These are phyloP conservation scores for Hemicrepidius hirtus DNA, from an alignment of 2,888 invertebrate genomes.

Conservation along the genomic window DNA sequence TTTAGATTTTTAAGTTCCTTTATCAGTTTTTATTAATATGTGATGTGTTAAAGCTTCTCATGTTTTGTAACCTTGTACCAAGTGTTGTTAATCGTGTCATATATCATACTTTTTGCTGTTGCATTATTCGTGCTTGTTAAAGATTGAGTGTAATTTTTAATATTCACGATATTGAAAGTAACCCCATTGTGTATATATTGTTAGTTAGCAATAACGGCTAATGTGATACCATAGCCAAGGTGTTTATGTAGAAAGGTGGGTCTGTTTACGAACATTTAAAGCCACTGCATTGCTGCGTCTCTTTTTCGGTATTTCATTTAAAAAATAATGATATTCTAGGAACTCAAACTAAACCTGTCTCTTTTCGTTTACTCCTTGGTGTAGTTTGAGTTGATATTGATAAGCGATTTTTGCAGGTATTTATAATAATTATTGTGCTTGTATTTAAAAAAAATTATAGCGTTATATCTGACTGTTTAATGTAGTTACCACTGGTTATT, in stretches of 20 bases:
- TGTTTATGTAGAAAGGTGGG: conserved; percentile 31
- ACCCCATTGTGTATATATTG: conserved; percentile 53
- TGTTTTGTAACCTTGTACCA: conserved; percentile 42
- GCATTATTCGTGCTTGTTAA: conserved; percentile 33
- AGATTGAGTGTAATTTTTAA: conserved; percentile 9
- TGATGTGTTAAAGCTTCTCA: conserved; percentile 46
- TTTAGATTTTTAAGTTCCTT: conserved; percentile 30
- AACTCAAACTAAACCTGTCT: conserved; percentile 6
- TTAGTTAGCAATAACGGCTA: conserved; percentile 61
- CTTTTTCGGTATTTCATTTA: neutral
- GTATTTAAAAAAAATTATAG: conserved; percentile 46
- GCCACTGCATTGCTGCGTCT: conserved; percentile 12
- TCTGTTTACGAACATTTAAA: neutral
- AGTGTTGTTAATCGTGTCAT: conserved; percentile 38
- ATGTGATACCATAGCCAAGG: conserved; percentile 57
- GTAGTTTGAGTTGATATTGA: conserved; percentile 47
- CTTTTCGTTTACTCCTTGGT: conserved; percentile 36
- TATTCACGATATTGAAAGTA: conserved; percentile 33
- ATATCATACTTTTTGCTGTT: conserved; percentile 29
- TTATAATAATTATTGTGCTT: conserved; percentile 50
- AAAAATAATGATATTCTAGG: neutral
- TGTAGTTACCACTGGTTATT: conserved; percentile 59
- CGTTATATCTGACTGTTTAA: conserved; percentile 59
- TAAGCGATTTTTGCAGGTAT: conserved; percentile 43
- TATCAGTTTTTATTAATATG: conserved; percentile 29